Evolutionary conservation across 2,797 vertebrate genomes (phyloP).

Genomic region (Argya squamiceps): DNA sequence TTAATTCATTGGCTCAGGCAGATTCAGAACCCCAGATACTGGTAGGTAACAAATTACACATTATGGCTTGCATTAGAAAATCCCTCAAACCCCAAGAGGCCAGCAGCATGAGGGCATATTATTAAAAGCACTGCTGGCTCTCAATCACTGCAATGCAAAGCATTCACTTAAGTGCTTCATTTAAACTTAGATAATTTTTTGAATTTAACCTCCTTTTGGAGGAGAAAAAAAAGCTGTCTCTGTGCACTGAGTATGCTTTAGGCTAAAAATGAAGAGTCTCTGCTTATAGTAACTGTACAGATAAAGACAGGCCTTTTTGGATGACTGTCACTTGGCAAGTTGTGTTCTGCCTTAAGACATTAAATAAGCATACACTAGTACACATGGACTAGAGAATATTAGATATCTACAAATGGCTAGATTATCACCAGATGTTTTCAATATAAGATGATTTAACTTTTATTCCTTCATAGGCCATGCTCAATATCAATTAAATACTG

Average conservation of each 20-base stretch:
- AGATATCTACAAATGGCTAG: neutral
- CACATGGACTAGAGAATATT: neutral
- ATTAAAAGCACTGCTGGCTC: neutral
- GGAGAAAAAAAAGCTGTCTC: neutral
- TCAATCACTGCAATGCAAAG: neutral
- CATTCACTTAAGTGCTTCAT: neutral
- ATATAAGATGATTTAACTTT: neutral
- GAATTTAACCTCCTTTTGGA: neutral
- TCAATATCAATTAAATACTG: neutral
- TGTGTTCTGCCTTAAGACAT: neutral
- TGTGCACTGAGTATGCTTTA: neutral
- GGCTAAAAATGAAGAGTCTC: neutral
- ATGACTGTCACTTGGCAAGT: neutral
- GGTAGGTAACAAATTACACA: neutral
- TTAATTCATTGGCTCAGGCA: neutral
- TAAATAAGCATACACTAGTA: neutral
- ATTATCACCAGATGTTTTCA: neutral
- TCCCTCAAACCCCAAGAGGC: neutral
- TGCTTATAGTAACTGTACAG: neutral
- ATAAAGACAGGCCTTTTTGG: neutral
- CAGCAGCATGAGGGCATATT: neutral
- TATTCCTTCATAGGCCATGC: neutral
- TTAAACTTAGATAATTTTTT: neutral
- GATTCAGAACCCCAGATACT: neutral
- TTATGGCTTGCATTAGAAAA: neutral